These are phyloP conservation scores for Galerucella calmariensis DNA, from an alignment of 2,888 invertebrate species.

Conservation along the genomic window DNA sequence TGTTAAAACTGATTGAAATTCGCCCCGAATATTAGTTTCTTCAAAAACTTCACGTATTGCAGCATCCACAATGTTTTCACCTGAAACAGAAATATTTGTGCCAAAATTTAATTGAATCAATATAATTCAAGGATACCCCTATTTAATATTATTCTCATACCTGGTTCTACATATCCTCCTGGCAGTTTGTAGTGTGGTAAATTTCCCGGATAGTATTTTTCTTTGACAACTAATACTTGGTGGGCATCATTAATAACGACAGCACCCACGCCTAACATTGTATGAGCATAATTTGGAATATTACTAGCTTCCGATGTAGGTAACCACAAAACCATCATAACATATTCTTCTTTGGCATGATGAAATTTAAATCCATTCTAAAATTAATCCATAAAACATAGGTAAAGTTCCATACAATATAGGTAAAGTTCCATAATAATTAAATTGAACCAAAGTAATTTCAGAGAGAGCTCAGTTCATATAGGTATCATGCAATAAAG, in stretches of 20 bases:
- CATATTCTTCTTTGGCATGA: constrained; percentile 82
- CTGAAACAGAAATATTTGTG: constrained; percentile 62
- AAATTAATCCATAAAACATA: neutral
- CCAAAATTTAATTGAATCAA: neutral
- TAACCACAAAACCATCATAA: constrained; percentile 87
- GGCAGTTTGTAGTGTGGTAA: constrained; percentile 86
- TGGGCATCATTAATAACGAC: constrained; percentile 83
- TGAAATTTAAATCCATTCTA: constrained; percentile 88
- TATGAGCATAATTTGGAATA: constrained; percentile 84
- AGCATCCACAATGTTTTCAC: constrained; percentile 85
- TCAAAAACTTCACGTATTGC: constrained; percentile 88
- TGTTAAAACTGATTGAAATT: constrained; percentile 80
- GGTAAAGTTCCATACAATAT: no score
- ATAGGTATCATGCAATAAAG: no score
- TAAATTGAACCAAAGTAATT: no score
- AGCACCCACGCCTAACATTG: constrained; percentile 85
- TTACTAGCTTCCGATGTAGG: constrained; percentile 71
- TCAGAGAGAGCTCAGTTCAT: no score
- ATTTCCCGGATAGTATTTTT: constrained; percentile 69
- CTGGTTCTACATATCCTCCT: constrained; percentile 90
- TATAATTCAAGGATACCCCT: no score
- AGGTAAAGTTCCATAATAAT: no score
- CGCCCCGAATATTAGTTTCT: constrained; percentile 85
- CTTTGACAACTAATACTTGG: constrained; percentile 84
- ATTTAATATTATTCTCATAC: constrained; percentile 62